A percentile compares a stretch with the other conserved stretches of the same genome.
Evolutionary conservation across 2,797 vertebrate genomes (phyloP).

Genomic region (Micrastur ruficollis): DNA sequence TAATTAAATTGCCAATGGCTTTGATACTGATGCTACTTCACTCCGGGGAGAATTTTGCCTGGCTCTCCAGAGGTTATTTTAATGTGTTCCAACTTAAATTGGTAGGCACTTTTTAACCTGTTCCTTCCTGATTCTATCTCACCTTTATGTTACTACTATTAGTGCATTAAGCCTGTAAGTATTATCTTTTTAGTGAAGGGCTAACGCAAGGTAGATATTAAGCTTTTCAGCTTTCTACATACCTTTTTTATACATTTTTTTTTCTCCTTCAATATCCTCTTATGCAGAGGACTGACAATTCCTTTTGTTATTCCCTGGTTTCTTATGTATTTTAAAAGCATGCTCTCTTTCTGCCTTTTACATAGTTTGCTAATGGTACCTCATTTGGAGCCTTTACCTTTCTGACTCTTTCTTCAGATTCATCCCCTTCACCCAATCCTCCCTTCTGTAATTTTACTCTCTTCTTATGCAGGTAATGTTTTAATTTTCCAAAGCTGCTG

Average conservation of each 20-base stretch:
- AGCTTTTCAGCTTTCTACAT: conserved; percentile 26
- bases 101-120: conserved; percentile 52
- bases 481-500: background rate
- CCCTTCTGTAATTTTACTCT: background rate
- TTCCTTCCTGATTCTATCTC: conserved; percentile 58
- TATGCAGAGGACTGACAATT: background rate
- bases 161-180: conserved; percentile 43
- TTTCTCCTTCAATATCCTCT: background rate
- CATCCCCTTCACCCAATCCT: background rate
- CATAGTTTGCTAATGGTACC: conserved; percentile 37
- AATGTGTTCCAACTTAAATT: conserved; percentile 43
- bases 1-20: conserved; percentile 66
- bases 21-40: conserved; percentile 32
- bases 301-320: conserved; percentile 25
- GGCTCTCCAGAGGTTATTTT: conserved; percentile 51
- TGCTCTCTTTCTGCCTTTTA: conserved; percentile 8
- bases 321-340: conserved; percentile 27
- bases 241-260: background rate
- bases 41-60: conserved; percentile 31
- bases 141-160: background rate
- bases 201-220: conserved; percentile 44
- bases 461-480: background rate
- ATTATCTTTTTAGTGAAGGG: conserved; percentile 30
- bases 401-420: background rate
- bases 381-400: conserved; percentile 29